These are phyloP conservation scores for Caenorhabditis sp. DNA, from an alignment of 2,888 invertebrate genomes.

Conservation along the genomic window DNA sequence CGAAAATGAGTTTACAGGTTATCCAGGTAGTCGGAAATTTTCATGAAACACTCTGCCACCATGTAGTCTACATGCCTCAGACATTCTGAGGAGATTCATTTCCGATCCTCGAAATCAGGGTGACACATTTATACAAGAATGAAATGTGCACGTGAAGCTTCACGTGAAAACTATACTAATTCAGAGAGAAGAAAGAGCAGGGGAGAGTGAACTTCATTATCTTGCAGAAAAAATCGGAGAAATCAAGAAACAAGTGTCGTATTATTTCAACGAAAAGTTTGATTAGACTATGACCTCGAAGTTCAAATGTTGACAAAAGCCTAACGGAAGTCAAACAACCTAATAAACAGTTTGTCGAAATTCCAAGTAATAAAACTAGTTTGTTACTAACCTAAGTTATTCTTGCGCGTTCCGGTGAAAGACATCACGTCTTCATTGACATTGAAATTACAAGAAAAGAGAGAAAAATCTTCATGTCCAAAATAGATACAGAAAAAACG, in stretches of 20 bases:
- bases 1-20: neutral
- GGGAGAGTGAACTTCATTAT: conserved; percentile 25
- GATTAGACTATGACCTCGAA: conserved; percentile 1
- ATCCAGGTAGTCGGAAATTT: neutral
- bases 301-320: neutral
- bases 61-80: conserved; percentile 26
- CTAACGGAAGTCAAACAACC: conserved; percentile 20
- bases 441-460: conserved; percentile 20
- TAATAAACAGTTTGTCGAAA: conserved; percentile 6
- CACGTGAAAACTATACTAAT: conserved; percentile 33
- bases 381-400: neutral
- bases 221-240: neutral
- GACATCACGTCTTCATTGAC: conserved; percentile 26
- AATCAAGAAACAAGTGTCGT: neutral
- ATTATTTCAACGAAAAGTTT: conserved; percentile 41
- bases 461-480: conserved; percentile 24
- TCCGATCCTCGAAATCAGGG: conserved; percentile 25
- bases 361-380: conserved; percentile 32
- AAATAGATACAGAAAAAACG: conserved; percentile 18
- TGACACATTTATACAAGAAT: conserved; percentile 20
- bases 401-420: conserved; percentile 30
- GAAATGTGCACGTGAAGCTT: conserved; percentile 28
- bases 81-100: neutral
- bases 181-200: conserved; percentile 11
- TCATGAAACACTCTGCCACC: conserved; percentile 18